Percentiles rank a stretch among this genome's conserved stretches.
phyloP scores from a whole-genome alignment of 2,888 invertebrate species.

The Imbricaverruca yamaguchii region DNA sequence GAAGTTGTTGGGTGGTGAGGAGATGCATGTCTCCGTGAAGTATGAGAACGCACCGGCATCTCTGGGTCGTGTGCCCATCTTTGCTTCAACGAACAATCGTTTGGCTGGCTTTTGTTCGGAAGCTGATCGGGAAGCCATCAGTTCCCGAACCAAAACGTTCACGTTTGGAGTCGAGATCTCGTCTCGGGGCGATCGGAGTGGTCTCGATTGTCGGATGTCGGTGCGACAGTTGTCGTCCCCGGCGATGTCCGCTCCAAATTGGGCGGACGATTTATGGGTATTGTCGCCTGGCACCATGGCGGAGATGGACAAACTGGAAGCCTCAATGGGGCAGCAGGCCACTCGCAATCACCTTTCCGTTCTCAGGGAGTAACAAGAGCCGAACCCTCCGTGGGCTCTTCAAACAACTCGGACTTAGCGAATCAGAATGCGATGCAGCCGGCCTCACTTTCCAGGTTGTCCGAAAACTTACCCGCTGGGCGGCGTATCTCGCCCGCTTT shows the following conservation, averaged over 20 bases:
- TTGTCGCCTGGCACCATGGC: too few species aligned
- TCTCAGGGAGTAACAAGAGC: background rate
- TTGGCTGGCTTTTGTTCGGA: background rate
- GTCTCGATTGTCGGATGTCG: background rate
- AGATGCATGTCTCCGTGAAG: background rate
- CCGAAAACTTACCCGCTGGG: background rate
- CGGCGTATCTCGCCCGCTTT: constrained; percentile 1
- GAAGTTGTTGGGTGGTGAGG: background rate
- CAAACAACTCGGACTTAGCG: background rate
- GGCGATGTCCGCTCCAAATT: too few species aligned
- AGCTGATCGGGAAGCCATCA: background rate
- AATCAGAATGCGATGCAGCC: background rate
- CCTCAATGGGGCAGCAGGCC: background rate
- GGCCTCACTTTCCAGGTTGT: background rate
- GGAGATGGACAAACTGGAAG: too few species aligned
- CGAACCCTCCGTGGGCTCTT: background rate
- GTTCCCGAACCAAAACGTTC: background rate
- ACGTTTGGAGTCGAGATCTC: background rate
- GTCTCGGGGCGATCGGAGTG: background rate
- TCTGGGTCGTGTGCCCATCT: background rate
- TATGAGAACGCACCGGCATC: background rate
- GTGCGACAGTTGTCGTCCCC: too few species aligned
- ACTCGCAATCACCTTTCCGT: background rate
- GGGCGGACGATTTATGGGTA: too few species aligned
- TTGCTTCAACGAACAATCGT: background rate